phyloP scores from a whole-genome alignment of 2,113 vertebrate species.

The Brienomyrus brachyistius region DNA sequence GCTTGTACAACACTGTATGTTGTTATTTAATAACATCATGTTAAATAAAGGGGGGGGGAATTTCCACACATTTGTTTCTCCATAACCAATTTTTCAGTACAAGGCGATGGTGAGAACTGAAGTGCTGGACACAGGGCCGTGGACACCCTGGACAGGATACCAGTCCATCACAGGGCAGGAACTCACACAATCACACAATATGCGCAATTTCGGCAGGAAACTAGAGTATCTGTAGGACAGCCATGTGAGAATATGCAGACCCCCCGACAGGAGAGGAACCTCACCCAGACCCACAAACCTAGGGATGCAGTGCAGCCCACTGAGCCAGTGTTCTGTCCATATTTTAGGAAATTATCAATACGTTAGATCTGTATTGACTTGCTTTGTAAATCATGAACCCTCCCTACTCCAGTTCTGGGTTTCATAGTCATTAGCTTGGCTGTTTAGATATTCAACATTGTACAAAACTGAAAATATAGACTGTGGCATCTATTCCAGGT shows the following conservation, averaged over 20 bases:
- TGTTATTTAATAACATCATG: no score
- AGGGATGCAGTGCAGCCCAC: not conserved
- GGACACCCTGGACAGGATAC: not conserved
- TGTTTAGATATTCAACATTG: not conserved
- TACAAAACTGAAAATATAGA: not conserved
- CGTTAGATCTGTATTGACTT: not conserved
- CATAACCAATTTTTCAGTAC: not conserved
- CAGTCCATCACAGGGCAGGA: not conserved
- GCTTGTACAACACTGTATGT: no score
- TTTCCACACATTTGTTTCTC: not conserved
- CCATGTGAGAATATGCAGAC: not conserved
- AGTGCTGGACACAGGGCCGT: not conserved
- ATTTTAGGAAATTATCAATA: not conserved
- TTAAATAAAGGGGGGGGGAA: not conserved
- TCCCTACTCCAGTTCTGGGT: not conserved
- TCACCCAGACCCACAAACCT: not conserved
- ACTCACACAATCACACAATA: not conserved
- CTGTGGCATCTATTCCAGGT: not conserved
- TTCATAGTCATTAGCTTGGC: not conserved
- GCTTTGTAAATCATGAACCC: not conserved
- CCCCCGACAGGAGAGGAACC: not conserved
- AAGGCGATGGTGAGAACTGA: not conserved
- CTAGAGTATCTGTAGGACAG: not conserved
- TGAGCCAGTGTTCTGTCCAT: not conserved
- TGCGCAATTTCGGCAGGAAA: not conserved